Base-by-base conservation (phyloP, 2,797 vertebrate genomes). In the Microcaecilia unicolor region DNA sequence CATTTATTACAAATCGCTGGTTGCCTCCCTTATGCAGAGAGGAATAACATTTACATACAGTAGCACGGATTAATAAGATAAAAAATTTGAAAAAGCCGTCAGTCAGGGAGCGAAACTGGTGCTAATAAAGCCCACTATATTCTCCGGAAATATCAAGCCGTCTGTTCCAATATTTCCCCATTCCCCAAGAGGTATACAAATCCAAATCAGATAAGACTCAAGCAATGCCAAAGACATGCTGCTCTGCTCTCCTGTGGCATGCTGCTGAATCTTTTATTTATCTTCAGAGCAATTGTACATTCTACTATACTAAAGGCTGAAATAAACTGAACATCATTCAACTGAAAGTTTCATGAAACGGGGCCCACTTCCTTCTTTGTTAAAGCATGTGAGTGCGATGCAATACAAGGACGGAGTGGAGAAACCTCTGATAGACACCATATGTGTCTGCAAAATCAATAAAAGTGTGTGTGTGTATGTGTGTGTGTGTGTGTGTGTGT, bases 1-100 rank as follows among this genome's bases (percentile, higher is more conserved):
- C 89, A 88, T 91, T 96, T 92, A 97, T 96, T 93, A 94, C 89
- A 87, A 91, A 89, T 87, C 83, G 70, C 70, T 80, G 78, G 80
- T 81, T 78, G 76, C 76, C 75, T 80, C 78, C 76, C 80, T 81
- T 82, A 80, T 74, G 84, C 77, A 75, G 76, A 81, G 77, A 84
- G 75, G 83, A 89, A 86, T 83, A 83, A 86, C 85, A 91, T 91
- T 92, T 90, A 91, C 88, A 90, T 88, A 87, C 85, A 79, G 83
- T 72, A 81, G 82, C 82, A 76, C 58, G 76, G 77, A 87, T 83
- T 86, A 85, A 85, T 85, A 85, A 83, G 80, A 82, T 75, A 73
- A 76, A 78, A 83, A 82, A 75, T 78, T 64, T 71, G 80, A 75
- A 76, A 77, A 78, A 80, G 72, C 80, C 80, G 74, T 84, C 83